Evolutionary conservation across 2,888 invertebrate genomes (phyloP).

Genomic region (Leptinotarsa peninsularis): DNA sequence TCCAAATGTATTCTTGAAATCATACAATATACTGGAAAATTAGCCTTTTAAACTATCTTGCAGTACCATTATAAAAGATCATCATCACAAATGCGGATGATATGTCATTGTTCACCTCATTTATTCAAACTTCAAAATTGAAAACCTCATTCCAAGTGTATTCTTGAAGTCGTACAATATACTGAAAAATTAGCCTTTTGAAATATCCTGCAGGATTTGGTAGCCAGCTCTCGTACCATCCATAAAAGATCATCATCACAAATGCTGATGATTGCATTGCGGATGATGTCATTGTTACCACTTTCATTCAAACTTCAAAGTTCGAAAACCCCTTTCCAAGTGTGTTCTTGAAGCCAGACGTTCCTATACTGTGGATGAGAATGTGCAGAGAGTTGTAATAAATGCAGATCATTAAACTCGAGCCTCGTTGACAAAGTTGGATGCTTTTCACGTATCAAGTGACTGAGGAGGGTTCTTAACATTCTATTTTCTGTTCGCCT

Average conservation of each 20-base stretch:
- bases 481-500: conserved; percentile 31
- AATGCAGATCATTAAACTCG: conserved; percentile 1
- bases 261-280: too few species aligned
- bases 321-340: too few species aligned
- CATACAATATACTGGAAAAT: not conserved
- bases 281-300: too few species aligned
- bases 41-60: too few species aligned
- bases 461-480: conserved; percentile 37
- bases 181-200: too few species aligned
- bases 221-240: too few species aligned
- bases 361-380: not conserved
- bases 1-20: not conserved
- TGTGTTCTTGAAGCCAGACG: not conserved
- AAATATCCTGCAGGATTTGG: too few species aligned
- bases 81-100: too few species aligned
- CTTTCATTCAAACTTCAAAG: not conserved
- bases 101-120: too few species aligned
- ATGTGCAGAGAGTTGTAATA: not conserved
- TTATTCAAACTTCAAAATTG: not conserved
- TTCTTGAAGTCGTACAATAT: not conserved
- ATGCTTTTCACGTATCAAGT: not conserved
- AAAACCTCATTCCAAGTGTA: too few species aligned
- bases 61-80: too few species aligned
- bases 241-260: too few species aligned
- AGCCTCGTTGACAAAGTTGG: conserved; percentile 12